Conservation (phyloP, 1,140 invertebrate species). For the Argopecten irradians region DNA sequence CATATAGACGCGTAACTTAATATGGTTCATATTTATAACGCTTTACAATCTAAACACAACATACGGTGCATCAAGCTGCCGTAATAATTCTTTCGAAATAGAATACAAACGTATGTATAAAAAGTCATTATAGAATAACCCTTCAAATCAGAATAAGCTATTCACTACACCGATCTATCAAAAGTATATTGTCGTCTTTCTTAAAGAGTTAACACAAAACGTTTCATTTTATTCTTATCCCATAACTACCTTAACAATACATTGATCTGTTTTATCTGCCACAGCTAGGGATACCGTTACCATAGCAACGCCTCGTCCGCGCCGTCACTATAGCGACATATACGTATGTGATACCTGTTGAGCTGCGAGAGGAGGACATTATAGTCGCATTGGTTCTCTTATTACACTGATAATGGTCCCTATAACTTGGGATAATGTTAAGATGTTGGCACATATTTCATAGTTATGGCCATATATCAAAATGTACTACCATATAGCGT, state of each 20-base stretch:
- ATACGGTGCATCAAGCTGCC: too few species aligned
- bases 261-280: conserved; percentile 8
- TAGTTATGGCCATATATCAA: not conserved
- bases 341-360: conserved; percentile 9
- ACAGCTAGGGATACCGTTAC: not conserved
- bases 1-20: too few species aligned
- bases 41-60: too few species aligned
- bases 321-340: not conserved
- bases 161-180: not conserved
- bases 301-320: not conserved
- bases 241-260: not conserved
- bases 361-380: not conserved
- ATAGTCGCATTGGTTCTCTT: not conserved
- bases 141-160: too few species aligned
- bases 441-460: not conserved
- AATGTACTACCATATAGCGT: not conserved
- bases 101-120: too few species aligned
- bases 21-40: too few species aligned
- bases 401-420: not conserved
- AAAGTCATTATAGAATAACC: too few species aligned
- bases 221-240: conserved; percentile 2
- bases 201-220: not conserved
- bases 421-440: not conserved
- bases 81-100: too few species aligned
- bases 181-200: not conserved